A percentile compares a stretch with the other conserved stretches of the same genome.
phyloP scores from a whole-genome alignment of 2,888 invertebrate genomes.

The Andrena hattorfiana region DNA sequence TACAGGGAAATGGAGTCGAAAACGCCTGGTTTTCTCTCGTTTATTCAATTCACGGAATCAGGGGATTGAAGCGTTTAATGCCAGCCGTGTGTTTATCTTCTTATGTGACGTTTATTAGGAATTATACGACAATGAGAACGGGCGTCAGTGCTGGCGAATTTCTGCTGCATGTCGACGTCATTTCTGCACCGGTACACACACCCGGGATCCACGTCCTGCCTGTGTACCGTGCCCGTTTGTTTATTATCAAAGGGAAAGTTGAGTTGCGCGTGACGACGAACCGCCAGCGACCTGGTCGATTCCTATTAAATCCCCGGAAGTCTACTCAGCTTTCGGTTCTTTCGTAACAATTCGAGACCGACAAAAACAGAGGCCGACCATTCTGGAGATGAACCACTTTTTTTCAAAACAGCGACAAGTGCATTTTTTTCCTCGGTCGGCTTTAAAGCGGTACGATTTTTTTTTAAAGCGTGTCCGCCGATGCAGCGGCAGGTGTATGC shows the following conservation, averaged over 20 bases:
- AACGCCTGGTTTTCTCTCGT: too few species aligned
- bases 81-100: too few species aligned
- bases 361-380: neutral
- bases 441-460: neutral
- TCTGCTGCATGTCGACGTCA: too few species aligned
- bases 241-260: slow-evolving; percentile 20
- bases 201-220: too few species aligned
- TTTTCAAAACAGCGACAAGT: neutral
- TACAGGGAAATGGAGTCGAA: too few species aligned
- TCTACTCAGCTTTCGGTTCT: slow-evolving; percentile 3
- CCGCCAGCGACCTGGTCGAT: neutral
- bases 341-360: neutral
- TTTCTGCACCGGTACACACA: too few species aligned
- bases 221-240: slow-evolving; percentile 1
- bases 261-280: slow-evolving; percentile 1
- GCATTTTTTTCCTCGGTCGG: too few species aligned
- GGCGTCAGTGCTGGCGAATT: too few species aligned
- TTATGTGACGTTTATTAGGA: too few species aligned
- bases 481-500: neutral
- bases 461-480: neutral
- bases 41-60: too few species aligned
- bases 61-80: too few species aligned
- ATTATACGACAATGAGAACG: too few species aligned
- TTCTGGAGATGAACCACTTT: slow-evolving; percentile 19
- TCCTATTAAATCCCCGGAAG: slow-evolving; percentile 14